phyloP scores from a whole-genome alignment of 2,113 vertebrate species.

The Hippocampus mohnikei region DNA sequence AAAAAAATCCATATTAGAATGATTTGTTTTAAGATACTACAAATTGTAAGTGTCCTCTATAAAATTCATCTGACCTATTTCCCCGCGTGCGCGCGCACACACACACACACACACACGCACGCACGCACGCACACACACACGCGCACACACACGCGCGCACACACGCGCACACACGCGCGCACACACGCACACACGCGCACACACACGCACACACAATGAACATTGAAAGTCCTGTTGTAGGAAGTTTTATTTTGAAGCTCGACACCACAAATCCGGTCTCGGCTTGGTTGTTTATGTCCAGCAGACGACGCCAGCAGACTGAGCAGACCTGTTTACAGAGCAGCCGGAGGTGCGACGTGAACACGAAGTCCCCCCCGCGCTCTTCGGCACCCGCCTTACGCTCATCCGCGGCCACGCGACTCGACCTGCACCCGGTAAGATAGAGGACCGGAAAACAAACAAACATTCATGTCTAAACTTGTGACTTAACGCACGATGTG shows the following conservation, averaged over 20 bases:
- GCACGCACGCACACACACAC: too few relatives aligned
- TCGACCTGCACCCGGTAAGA: constrained; percentile 1
- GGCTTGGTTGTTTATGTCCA: not conserved
- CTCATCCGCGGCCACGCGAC: not conserved
- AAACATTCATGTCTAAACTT: not conserved
- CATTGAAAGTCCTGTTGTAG: not conserved
- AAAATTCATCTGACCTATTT: too few relatives aligned
- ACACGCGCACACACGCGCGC: too few relatives aligned
- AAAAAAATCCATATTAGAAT: too few relatives aligned
- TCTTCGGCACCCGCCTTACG: not conserved
- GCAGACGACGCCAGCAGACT: not conserved
- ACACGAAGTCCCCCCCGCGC: not conserved
- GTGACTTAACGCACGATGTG: not conserved
- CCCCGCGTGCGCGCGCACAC: too few relatives aligned
- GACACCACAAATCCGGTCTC: not conserved
- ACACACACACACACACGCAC: too few relatives aligned
- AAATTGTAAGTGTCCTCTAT: too few relatives aligned
- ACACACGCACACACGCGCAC: too few relatives aligned
- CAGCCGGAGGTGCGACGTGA: not conserved
- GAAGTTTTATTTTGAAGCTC: constrained; percentile 5
- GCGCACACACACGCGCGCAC: too few relatives aligned
- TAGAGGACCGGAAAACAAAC: not conserved
- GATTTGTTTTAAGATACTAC: too few relatives aligned
- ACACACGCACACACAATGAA: too few relatives aligned
- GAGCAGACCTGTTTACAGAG: not conserved